phyloP scores from a whole-genome alignment of 1,140 invertebrate genomes.

The Leptoteleia sp. region DNA sequence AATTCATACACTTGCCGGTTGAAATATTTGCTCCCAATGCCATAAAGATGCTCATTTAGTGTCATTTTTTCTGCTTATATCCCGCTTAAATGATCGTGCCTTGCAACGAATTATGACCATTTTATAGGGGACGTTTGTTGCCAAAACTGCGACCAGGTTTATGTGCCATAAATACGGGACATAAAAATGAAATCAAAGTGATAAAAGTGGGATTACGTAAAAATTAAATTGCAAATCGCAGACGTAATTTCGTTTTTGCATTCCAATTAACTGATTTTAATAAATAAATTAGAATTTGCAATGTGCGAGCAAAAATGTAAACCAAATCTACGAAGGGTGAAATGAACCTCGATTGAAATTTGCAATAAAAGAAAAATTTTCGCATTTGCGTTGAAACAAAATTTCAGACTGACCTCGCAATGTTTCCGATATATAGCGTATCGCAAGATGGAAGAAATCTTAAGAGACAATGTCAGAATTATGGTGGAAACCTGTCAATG shows the following conservation, averaged over 20 bases:
- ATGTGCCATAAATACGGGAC: conserved; percentile 25
- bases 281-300: too few relatives aligned
- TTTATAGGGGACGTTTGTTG: conserved; percentile 14
- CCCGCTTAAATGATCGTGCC: conserved; percentile 15
- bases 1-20: conserved; percentile 14
- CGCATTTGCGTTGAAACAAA: conserved; percentile 31
- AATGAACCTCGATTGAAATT: too few relatives aligned
- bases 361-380: conserved; percentile 15
- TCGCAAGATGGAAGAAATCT: conserved; percentile 40
- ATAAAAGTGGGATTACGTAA: conserved; percentile 12
- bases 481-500: too few relatives aligned
- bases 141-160: conserved; percentile 27
- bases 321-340: too few relatives aligned
- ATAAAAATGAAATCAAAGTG: conserved; percentile 39
- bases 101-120: conserved; percentile 7
- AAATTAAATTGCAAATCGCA: conserved; percentile 14
- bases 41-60: conserved; percentile 35
- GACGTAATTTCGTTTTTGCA: background rate
- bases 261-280: background rate
- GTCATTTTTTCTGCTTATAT: conserved; percentile 28
- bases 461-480: conserved; percentile 57
- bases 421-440: conserved; percentile 50
- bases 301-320: too few relatives aligned
- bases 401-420: conserved; percentile 50
- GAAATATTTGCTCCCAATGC: conserved; percentile 19